Percentiles rank a stretch among this genome's conserved stretches.
phyloP scores from a whole-genome alignment of 2,113 vertebrate species.

The Equus quagga region DNA sequence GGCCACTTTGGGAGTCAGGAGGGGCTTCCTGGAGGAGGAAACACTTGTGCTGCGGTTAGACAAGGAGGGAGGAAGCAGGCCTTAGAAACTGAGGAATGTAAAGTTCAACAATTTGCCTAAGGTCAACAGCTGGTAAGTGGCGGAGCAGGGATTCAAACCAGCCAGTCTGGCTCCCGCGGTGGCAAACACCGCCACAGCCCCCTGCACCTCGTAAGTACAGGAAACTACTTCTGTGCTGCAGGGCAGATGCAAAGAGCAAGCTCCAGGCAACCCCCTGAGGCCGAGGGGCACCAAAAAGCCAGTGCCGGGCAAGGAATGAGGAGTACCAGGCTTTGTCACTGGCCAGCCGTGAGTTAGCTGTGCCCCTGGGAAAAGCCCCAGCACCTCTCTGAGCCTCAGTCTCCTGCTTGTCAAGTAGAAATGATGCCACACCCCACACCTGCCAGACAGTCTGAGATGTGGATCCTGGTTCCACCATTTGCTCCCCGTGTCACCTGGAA shows the following conservation, averaged over 20 bases:
- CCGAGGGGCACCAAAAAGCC: background rate
- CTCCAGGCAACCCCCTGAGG: fast-evolving
- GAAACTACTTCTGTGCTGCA: background rate
- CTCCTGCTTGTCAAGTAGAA: background rate
- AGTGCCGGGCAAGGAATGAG: background rate
- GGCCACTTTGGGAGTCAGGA: background rate
- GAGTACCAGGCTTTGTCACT: background rate
- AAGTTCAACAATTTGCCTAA: background rate
- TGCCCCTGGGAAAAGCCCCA: background rate
- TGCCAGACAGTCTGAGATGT: background rate
- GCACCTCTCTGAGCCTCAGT: background rate
- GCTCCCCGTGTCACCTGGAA: background rate
- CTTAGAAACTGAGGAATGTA: background rate
- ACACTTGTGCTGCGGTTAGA: background rate
- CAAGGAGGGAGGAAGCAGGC: background rate
- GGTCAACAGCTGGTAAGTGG: background rate
- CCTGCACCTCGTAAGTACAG: too few species aligned
- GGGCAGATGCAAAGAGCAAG: background rate
- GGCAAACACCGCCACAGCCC: fast-evolving
- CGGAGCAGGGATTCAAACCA: background rate
- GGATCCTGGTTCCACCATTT: background rate
- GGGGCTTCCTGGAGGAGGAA: background rate
- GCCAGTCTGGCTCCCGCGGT: background rate
- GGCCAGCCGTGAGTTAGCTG: background rate
- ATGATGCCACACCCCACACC: background rate